Evolutionary conservation across 1,140 invertebrate species (phyloP).

Genomic region (Diplogasteroides magnus): DNA sequence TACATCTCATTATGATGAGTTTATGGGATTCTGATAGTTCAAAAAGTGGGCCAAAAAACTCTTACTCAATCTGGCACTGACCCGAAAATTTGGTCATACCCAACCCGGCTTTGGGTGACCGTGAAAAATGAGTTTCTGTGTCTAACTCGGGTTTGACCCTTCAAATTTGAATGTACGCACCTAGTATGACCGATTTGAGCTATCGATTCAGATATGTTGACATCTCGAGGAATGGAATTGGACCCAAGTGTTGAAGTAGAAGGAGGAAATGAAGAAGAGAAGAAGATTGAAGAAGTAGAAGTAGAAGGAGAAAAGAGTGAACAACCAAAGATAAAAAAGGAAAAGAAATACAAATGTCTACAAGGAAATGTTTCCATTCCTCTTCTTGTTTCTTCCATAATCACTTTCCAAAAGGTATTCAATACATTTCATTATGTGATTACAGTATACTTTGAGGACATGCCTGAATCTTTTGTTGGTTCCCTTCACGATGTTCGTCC

Average conservation of each 20-base stretch:
- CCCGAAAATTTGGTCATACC: no score
- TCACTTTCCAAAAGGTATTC: no score
- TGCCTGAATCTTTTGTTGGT: conserved; percentile 4
- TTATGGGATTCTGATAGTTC: no score
- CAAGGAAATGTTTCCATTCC: neutral
- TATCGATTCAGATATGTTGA: neutral
- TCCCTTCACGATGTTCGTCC: conserved; percentile 22
- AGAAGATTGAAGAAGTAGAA: neutral
- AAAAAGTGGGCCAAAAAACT: no score
- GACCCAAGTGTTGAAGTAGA: neutral
- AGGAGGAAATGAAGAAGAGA: no score
- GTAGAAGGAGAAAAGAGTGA: neutral
- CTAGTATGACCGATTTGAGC: neutral
- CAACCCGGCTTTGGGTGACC: no score
- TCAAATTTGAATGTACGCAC: no score
- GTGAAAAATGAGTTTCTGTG: no score
- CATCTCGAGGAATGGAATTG: neutral
- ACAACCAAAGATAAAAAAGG: neutral
- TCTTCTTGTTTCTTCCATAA: no score
- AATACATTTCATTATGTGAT: neutral
- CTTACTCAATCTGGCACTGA: no score
- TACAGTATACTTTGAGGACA: conserved; percentile 5
- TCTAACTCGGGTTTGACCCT: no score
- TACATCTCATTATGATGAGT: neutral
- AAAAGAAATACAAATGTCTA: neutral